Base-by-base conservation (phyloP, 92 coral and sea anemone genomes). In the Epizoanthus rinbou region DNA sequence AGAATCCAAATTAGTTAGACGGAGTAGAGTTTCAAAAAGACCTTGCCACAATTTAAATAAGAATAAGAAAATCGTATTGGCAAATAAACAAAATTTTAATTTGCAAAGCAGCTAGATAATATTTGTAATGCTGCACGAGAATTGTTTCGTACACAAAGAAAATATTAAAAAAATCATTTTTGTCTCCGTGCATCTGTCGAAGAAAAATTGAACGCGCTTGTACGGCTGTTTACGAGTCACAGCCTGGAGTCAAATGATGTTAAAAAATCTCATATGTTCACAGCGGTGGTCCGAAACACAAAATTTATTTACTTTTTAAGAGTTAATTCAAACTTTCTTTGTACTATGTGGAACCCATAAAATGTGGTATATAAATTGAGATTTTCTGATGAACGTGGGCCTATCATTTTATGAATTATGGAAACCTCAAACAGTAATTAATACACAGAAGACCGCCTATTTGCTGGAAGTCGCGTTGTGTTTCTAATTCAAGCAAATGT, bases 401-500 rank as follows among this genome's bases (percentile, higher is more conserved):
- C 59, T 19, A 78, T 33, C 71, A 41, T 39, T 78, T 60, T 60
- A 60, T 78, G 82, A 60, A 62, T 75, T 35, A 50, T 50, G 68
- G 68, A 78, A 78, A 25, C 82, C 71, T 69, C 69, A 60, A 78
- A 78, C 58, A 78, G 82, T 69, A 62, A 78, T 78, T 78, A 78
- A 78, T 78, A 78, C 47, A 43, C 41, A 22, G 71, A 60, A 78
- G 82, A 57, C 71, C 59, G 82, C 70, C 82, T 62, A 78, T 78
- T 78, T 78, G 82, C 24, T 63, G 43, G 23, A 73, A 83, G 86
- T 85, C 87, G 84, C 86, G 76, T 81, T 91, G 84, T 89, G 93
- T 85, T 83, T 86, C 84, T 83, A 85, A 82, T 80, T 86, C 93
- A 87, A 83, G 89, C 76, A 85, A 89, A 88, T 84, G 84, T 60